These are phyloP conservation scores for Clarias gariepinus DNA, from an alignment of 2,113 vertebrate genomes.

Conservation along the genomic window DNA sequence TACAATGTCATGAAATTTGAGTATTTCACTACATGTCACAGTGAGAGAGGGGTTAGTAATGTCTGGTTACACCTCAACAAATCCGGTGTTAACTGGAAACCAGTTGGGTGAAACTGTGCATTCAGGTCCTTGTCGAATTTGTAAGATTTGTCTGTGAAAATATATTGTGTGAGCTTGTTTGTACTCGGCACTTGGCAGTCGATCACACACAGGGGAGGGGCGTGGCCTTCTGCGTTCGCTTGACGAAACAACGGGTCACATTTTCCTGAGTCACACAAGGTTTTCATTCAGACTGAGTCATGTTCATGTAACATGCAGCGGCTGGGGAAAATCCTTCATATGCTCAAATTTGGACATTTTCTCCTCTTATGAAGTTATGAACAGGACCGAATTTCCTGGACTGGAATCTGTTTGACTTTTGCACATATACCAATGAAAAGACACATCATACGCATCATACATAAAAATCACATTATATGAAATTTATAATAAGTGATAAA, in stretches of 20 bases:
- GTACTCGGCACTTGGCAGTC: constrained; percentile 21
- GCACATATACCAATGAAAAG: neutral
- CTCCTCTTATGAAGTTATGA: neutral
- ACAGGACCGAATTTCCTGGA: neutral
- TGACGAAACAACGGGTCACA: constrained; percentile 23
- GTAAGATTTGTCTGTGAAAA: neutral
- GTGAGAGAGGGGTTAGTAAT: constrained; percentile 3
- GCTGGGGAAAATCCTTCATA: neutral
- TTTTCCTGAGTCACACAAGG: constrained; percentile 36
- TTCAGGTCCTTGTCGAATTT: neutral
- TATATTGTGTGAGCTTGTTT: neutral
- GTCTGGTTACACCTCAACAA: neutral
- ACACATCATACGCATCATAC: too few relatives aligned
- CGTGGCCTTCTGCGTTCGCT: constrained; percentile 33
- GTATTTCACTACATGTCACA: constrained; percentile 28
- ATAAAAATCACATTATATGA: neutral
- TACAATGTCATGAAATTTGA: constrained; percentile 31
- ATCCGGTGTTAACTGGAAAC: neutral
- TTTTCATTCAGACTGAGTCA: constrained; percentile 36
- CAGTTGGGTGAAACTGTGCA: neutral
- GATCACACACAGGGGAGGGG: constrained; percentile 18
- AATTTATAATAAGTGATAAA: neutral
- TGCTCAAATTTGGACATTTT: neutral
- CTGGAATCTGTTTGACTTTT: neutral
- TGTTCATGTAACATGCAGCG: too few relatives aligned